Conservation (phyloP, 30 jellyfish, hydroid and myxozoan species). For the Nemopilema nomurai region DNA sequence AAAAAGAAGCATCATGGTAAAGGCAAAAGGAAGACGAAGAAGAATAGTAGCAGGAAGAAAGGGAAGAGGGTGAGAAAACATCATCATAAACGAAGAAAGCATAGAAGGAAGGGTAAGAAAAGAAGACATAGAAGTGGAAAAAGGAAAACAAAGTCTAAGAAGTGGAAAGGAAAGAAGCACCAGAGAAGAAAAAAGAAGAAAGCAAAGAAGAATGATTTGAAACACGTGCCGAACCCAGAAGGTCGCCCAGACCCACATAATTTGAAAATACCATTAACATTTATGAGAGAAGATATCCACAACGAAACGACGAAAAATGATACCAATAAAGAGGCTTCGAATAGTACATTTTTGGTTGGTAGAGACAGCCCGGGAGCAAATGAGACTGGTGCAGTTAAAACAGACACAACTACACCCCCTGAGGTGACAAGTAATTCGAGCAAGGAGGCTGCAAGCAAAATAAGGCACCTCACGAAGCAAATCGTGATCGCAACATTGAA, state of each 20-base stretch:
- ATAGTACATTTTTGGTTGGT: background rate
- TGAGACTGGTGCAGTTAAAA: background rate
- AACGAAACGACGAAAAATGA: background rate
- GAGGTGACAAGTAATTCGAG: background rate
- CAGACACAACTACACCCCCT: background rate
- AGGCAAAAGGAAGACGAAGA: background rate
- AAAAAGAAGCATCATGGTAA: background rate
- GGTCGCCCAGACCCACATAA: constrained; percentile 56
- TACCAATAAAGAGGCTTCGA: background rate
- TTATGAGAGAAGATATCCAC: constrained; percentile 33
- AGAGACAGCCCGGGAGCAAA: background rate
- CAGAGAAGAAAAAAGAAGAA: background rate
- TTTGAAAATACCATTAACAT: constrained; percentile 47
- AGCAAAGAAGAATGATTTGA: background rate
- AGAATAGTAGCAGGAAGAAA: background rate
- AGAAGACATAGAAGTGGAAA: background rate
- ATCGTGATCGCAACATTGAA: constrained; percentile 44
- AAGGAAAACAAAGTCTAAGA: background rate
- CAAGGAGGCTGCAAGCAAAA: background rate
- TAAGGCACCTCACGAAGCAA: constrained; percentile 33
- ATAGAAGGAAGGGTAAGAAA: constrained; percentile 2
- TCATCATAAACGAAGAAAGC: background rate
- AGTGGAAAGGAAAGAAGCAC: too few relatives aligned
- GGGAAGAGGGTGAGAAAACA: background rate
- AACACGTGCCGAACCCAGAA: constrained; percentile 37